These are phyloP conservation scores for Gryllus bimaculatus DNA, from an alignment of 1,140 invertebrate genomes.

Conservation along the genomic window DNA sequence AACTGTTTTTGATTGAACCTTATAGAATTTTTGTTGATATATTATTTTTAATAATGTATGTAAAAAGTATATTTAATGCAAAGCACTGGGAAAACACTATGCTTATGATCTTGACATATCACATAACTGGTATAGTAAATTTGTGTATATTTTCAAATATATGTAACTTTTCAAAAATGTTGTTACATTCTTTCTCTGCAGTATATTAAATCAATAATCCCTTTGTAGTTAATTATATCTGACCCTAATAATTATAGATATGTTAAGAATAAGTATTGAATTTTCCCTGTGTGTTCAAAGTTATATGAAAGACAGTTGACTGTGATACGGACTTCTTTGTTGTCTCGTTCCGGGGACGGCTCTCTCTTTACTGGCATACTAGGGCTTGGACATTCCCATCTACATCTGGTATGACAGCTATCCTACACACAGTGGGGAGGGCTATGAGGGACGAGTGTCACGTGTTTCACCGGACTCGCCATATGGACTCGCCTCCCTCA, in stretches of 20 bases:
- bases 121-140: too few relatives aligned
- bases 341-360: slow-evolving; percentile 14
- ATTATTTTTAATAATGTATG: background rate
- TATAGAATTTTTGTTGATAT: background rate
- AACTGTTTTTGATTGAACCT: background rate
- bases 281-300: background rate
- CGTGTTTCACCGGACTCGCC: slow-evolving; percentile 73
- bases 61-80: background rate
- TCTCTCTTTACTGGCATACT: slow-evolving; percentile 24
- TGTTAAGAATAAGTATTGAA: background rate
- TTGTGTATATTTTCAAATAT: background rate
- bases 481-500: slow-evolving; percentile 84
- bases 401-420: slow-evolving; percentile 97
- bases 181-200: background rate
- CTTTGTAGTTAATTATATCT: too few relatives aligned
- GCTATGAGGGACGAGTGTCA: slow-evolving; percentile 82
- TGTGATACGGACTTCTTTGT: background rate
- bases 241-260: too few relatives aligned
- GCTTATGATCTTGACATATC: background rate
- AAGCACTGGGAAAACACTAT: background rate
- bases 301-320: background rate
- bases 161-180: background rate
- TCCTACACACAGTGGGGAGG: slow-evolving; percentile 84
- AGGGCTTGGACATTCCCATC: slow-evolving; percentile 87
- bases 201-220: too few relatives aligned